These are phyloP conservation scores for Agrotis ipsilon DNA, from an alignment of 2,888 invertebrate species.

Conservation along the genomic window DNA sequence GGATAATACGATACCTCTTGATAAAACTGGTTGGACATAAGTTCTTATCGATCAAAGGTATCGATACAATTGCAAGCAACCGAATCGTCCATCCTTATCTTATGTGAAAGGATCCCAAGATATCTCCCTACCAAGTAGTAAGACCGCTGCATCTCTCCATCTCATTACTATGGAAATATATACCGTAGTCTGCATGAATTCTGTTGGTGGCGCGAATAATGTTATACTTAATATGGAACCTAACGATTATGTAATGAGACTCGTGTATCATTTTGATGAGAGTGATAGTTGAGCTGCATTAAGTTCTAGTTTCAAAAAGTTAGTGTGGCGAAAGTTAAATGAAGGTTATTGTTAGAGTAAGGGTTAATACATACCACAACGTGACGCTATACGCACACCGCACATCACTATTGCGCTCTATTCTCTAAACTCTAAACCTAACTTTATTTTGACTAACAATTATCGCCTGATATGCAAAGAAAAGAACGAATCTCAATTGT, in stretches of 20 bases:
- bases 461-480: too few relatives aligned
- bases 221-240: conserved; percentile 62
- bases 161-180: conserved; percentile 77
- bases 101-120: conserved; percentile 60
- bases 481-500: too few relatives aligned
- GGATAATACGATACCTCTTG: too few relatives aligned
- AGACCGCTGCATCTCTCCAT: conserved; percentile 42
- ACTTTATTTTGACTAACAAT: too few relatives aligned
- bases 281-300: conserved; percentile 26
- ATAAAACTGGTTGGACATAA: too few relatives aligned
- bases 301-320: conserved; percentile 25
- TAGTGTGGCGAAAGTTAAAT: neutral
- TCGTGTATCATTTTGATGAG: conserved; percentile 54
- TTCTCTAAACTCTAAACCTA: too few relatives aligned
- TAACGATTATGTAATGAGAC: conserved; percentile 66
- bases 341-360: neutral
- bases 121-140: conserved; percentile 46
- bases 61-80: neutral
- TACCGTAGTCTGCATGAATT: conserved; percentile 70
- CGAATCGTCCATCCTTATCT: neutral
- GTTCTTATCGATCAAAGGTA: neutral
- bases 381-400: too few relatives aligned
- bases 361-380: too few relatives aligned
- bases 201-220: conserved; percentile 69
- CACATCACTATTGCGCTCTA: too few relatives aligned